Conservation (phyloP, 1,140 invertebrate species). For the Brachionus manjavacas region DNA sequence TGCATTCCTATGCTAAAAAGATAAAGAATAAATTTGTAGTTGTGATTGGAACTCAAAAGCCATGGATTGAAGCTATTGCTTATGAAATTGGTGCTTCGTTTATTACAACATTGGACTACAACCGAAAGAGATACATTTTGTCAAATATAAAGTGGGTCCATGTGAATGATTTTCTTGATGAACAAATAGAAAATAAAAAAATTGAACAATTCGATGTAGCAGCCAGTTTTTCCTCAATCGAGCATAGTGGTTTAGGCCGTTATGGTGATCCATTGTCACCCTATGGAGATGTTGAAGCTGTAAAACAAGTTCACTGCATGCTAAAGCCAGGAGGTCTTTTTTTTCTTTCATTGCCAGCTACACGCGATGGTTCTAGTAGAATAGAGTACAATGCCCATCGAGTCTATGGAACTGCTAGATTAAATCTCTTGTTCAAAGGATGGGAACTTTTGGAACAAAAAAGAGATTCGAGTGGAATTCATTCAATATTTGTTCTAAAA, state of each 20-base stretch:
- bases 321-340: slow-evolving; percentile 4
- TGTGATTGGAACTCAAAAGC: slow-evolving; percentile 2
- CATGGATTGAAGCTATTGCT: slow-evolving; percentile 18
- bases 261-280: slow-evolving; percentile 18
- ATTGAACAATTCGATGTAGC: not conserved
- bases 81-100: not conserved
- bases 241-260: slow-evolving; percentile 8
- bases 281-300: slow-evolving; percentile 1
- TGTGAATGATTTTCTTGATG: slow-evolving; percentile 8
- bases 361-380: not conserved
- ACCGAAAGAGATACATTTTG: not conserved
- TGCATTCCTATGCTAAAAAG: not conserved
- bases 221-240: not conserved
- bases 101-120: slow-evolving; percentile 11
- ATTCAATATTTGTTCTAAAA: not conserved
- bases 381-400: slow-evolving; percentile 17
- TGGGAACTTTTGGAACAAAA: not conserved
- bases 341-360: not conserved
- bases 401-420: not conserved
- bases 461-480: not conserved
- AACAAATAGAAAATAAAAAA: not conserved
- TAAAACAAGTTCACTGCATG: not conserved
- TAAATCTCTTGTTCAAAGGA: not conserved
- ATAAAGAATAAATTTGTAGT: not conserved
- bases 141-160: slow-evolving; percentile 13